Evolutionary conservation across 2,888 invertebrate genomes (phyloP).

Genomic region (Dysmachus trigonus): DNA sequence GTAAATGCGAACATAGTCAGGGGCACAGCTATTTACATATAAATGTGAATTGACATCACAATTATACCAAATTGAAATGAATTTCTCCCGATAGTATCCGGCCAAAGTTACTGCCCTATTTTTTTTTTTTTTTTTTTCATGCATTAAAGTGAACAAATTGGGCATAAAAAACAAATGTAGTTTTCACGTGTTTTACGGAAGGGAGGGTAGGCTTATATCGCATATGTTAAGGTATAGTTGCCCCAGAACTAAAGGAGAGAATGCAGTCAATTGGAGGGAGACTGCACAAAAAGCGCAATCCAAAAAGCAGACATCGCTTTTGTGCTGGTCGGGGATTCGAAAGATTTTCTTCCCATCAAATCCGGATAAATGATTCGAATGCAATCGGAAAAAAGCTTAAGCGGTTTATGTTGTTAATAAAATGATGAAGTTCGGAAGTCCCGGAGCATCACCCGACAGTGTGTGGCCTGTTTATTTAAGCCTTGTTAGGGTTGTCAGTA

Average conservation of each 20-base stretch:
- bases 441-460: background rate
- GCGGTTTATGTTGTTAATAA: background rate
- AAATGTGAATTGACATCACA: too few species aligned
- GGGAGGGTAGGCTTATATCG: background rate
- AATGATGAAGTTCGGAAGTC: background rate
- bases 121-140: too few species aligned
- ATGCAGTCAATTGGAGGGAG: background rate
- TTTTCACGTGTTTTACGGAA: background rate
- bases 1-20: too few species aligned
- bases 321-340: background rate
- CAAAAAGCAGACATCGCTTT: background rate
- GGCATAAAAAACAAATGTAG: background rate
- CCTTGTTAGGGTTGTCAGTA: background rate
- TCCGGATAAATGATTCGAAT: background rate
- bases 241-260: background rate
- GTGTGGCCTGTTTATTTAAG: background rate
- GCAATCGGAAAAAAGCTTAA: background rate
- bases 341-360: background rate
- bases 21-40: too few species aligned
- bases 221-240: background rate
- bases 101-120: background rate
- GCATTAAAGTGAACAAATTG: background rate
- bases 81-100: too few species aligned
- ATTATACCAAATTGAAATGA: too few species aligned
- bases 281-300: background rate